Evolutionary conservation across 64 coral and sea anemone species (phyloP).

Genomic region (Stichodactyla helianthus): DNA sequence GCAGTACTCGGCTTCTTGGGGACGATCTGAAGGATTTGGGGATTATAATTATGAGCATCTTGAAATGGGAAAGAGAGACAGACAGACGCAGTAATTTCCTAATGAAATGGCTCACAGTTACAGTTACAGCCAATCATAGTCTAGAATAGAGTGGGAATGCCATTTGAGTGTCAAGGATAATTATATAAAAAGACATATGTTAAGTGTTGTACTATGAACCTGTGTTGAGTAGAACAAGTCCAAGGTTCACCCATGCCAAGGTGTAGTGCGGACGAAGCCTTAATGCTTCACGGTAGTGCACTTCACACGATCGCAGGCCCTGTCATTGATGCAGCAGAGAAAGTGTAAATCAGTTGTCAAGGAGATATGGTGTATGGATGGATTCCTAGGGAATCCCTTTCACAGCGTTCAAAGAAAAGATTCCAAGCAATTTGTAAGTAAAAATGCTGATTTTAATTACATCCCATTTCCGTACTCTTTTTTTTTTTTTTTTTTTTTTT

Average conservation of each 20-base stretch:
- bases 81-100: neutral
- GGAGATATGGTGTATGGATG: neutral
- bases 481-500: too few relatives aligned
- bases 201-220: conserved; percentile 9
- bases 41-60: too few relatives aligned
- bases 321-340: neutral
- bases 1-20: conserved; percentile 51
- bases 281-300: conserved; percentile 59
- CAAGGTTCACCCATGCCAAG: conserved; percentile 78
- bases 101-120: neutral
- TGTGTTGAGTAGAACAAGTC: conserved; percentile 65
- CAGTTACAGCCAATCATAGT: neutral
- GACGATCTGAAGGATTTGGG: conserved; percentile 14
- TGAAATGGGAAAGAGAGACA: neutral
- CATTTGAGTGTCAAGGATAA: neutral
- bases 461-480: too few relatives aligned
- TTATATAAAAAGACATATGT: neutral
- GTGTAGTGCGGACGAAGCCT: conserved; percentile 72
- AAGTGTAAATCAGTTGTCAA: neutral
- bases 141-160: neutral
- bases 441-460: too few relatives aligned
- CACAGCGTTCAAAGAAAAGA: too few relatives aligned
- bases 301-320: conserved; percentile 56
- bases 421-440: too few relatives aligned
- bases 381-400: too few relatives aligned